phyloP scores from a whole-genome alignment of 2,888 invertebrate species.

The Aproaerema taeniolella region DNA sequence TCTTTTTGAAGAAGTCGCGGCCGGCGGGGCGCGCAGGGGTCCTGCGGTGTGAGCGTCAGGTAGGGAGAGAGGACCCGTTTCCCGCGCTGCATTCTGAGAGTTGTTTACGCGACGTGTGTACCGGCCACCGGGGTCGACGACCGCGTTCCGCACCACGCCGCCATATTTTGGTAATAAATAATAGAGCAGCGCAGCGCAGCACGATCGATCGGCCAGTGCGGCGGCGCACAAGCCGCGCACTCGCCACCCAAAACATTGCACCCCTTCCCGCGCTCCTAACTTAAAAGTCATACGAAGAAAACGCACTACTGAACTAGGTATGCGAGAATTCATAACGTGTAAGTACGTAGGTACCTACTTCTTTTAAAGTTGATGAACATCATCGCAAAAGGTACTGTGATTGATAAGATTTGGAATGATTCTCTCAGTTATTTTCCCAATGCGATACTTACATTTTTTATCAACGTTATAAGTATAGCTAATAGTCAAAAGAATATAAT shows the following conservation, averaged over 20 bases:
- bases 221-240: constrained; percentile 49
- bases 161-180: constrained; percentile 73
- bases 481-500: no score
- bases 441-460: no score
- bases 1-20: constrained; percentile 6
- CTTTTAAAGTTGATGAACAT: no score
- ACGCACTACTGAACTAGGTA: constrained; percentile 23
- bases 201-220: constrained; percentile 66
- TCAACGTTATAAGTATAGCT: no score
- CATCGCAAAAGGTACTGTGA: no score
- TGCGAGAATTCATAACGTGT: no score
- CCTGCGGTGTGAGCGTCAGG: constrained; percentile 28
- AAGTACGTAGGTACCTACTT: no score
- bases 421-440: no score
- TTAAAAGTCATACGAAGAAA: constrained; percentile 17
- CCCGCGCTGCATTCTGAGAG: constrained; percentile 54
- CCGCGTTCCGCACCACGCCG: constrained; percentile 62
- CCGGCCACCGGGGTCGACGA: constrained; percentile 49
- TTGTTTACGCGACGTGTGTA: constrained; percentile 56
- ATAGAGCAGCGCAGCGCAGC: constrained; percentile 61
- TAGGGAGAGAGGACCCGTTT: constrained; percentile 46
- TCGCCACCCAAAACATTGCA: constrained; percentile 57
- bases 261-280: constrained; percentile 27
- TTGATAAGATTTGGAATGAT: no score
- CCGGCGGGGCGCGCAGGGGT: constrained; percentile 3